Evolutionary conservation across 2,888 invertebrate genomes (phyloP).

Genomic region (Xylophagus ater): DNA sequence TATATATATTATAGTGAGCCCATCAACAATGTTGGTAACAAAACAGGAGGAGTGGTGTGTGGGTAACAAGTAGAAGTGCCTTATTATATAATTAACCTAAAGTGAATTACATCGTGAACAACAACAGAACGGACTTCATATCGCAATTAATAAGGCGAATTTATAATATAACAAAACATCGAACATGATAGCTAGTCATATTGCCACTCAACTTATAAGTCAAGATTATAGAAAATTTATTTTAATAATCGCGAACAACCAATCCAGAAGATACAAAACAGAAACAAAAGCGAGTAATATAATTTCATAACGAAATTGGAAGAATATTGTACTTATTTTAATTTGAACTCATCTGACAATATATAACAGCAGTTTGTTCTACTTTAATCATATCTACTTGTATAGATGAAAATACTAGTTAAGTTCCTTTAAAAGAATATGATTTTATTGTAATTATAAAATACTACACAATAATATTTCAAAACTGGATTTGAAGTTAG

Average conservation of each 20-base stretch:
- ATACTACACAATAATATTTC: too few relatives aligned
- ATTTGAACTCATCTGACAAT: conserved; percentile 10
- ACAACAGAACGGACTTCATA: conserved; percentile 17
- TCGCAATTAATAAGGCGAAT: conserved; percentile 17
- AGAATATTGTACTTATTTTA: conserved; percentile 1
- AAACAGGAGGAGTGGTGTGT: conserved; percentile 12
- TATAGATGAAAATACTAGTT: too few relatives aligned
- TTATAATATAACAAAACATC: conserved; percentile 6
- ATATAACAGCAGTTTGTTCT: conserved; percentile 14
- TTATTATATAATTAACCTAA: conserved; percentile 19
- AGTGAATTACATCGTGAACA: conserved; percentile 19
- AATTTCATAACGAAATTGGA: conserved; percentile 12
- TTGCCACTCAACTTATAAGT: conserved; percentile 4
- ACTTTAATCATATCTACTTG: conserved; percentile 8
- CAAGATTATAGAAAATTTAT: conserved; percentile 14
- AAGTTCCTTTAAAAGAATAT: too few relatives aligned
- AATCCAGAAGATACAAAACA: too few relatives aligned
- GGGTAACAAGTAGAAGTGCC: conserved; percentile 14
- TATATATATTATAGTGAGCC: conserved; percentile 3
- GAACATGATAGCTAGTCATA: conserved; percentile 11
- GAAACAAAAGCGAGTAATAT: too few relatives aligned
- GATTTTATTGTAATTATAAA: too few relatives aligned
- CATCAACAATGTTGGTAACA: conserved; percentile 6
- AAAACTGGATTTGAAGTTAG: too few relatives aligned
- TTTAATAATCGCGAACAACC: conserved; percentile 17